phyloP scores from a whole-genome alignment of 2,888 invertebrate genomes.

The Mimachlamys varia region DNA sequence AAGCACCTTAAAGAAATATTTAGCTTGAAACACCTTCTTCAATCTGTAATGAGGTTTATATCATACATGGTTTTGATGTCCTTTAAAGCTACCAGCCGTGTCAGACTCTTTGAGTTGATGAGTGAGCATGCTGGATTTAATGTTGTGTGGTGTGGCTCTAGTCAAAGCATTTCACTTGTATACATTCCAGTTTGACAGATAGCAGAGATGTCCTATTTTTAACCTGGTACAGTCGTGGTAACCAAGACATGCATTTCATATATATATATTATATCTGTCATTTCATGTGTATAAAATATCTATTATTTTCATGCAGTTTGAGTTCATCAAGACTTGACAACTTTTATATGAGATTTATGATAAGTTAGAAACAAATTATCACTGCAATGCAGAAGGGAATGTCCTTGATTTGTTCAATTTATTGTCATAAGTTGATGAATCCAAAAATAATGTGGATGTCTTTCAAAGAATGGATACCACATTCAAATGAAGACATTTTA shows the following conservation, averaged over 20 bases:
- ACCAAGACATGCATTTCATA: background rate
- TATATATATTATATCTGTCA: background rate
- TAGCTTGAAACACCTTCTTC: no score
- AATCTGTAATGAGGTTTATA: no score
- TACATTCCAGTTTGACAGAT: background rate
- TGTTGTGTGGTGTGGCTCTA: no score
- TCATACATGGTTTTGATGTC: no score
- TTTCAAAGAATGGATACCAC: background rate
- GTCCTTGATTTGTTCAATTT: no score
- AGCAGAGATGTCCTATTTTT: background rate
- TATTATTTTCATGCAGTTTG: background rate
- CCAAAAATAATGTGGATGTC: background rate
- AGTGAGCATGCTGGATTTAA: no score
- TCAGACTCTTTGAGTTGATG: no score
- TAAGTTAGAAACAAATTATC: no score
- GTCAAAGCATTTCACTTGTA: background rate
- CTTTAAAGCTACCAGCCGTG: no score
- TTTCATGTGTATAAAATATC: background rate
- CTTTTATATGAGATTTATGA: background rate
- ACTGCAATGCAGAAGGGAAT: no score
- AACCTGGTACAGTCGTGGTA: background rate
- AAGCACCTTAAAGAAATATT: no score
- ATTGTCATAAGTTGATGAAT: background rate
- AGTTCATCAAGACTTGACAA: background rate
- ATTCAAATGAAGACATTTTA: background rate